Evolutionary conservation across 1,140 invertebrate species (phyloP).

Genomic region (Atopsyche davidsoni): DNA sequence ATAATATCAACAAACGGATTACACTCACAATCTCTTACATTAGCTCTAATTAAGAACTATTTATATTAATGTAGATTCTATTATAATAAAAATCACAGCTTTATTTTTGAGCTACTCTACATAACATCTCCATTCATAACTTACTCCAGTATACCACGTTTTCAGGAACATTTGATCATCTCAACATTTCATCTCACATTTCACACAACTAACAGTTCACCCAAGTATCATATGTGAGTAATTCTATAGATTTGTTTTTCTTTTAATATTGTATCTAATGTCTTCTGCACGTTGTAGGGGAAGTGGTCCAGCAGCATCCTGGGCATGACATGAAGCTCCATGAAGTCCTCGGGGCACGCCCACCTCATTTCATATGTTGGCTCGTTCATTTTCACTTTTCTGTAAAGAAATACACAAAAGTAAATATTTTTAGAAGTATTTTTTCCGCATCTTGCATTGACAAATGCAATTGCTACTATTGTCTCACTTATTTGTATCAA

Average conservation of each 20-base stretch:
- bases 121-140: constrained; percentile 4
- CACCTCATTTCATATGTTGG: constrained; percentile 67
- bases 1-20: constrained; percentile 1
- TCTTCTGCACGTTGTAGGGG: constrained; percentile 63
- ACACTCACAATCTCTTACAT: background rate
- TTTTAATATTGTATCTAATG: constrained; percentile 56
- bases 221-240: constrained; percentile 41
- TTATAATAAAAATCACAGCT: constrained; percentile 26
- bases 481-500: too few relatives aligned
- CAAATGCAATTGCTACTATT: too few relatives aligned
- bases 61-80: background rate
- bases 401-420: constrained; percentile 33
- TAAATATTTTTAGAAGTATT: background rate
- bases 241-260: constrained; percentile 46
- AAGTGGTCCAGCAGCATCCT: constrained; percentile 70
- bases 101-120: constrained; percentile 27
- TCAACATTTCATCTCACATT: background rate
- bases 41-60: background rate
- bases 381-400: constrained; percentile 54
- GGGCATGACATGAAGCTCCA: constrained; percentile 68
- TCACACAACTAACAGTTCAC: background rate
- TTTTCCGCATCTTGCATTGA: too few relatives aligned
- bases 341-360: constrained; percentile 68
- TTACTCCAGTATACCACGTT: background rate
- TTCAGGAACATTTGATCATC: constrained; percentile 19